phyloP scores from a whole-genome alignment of 2,113 vertebrate species.

The Montifringilla adamsi region DNA sequence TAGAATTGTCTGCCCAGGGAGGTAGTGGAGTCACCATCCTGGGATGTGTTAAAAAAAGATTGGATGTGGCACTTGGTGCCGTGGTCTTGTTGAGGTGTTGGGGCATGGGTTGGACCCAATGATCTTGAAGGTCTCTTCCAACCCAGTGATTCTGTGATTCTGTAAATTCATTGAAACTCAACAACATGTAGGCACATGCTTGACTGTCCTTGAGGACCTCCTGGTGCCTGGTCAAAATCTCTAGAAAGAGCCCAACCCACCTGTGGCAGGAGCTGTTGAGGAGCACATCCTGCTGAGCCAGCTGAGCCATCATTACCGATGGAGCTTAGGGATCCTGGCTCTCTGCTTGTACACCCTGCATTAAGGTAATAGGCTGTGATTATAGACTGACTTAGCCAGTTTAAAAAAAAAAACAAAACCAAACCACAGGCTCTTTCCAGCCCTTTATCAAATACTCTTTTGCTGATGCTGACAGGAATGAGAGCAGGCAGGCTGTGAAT shows the following conservation, averaged over 20 bases:
- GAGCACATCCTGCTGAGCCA: background rate
- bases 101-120: background rate
- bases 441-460: background rate
- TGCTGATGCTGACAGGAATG: constrained; percentile 10
- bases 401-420: background rate
- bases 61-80: background rate
- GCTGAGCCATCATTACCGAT: background rate
- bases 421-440: background rate
- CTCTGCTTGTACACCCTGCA: background rate
- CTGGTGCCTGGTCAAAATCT: background rate
- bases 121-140: background rate
- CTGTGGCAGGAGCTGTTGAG: background rate
- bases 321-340: background rate
- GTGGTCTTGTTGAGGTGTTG: background rate
- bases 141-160: background rate
- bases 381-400: background rate
- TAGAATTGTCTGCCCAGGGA: fast-evolving
- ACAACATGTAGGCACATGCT: fast-evolving
- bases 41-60: background rate
- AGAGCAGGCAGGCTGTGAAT: background rate
- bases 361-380: background rate
- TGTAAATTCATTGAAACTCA: background rate
- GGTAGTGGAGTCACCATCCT: background rate
- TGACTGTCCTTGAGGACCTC: background rate
- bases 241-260: background rate